phyloP scores from a whole-genome alignment of 1,140 invertebrate species.

The Pomacea maculata region DNA sequence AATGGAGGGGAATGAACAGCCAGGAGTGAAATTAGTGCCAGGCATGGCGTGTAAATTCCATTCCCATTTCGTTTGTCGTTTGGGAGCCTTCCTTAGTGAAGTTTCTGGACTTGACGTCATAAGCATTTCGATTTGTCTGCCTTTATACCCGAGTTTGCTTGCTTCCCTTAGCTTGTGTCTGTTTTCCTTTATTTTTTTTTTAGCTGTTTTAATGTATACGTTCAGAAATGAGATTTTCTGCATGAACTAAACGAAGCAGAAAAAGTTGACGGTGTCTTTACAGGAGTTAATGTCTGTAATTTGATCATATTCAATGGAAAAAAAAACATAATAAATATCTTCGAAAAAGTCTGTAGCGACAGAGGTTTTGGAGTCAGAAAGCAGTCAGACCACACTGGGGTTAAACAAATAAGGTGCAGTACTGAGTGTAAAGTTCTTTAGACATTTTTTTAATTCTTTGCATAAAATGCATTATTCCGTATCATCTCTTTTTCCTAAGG shows the following conservation, averaged over 20 bases:
- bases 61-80: slow-evolving; percentile 22
- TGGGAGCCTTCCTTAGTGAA: neutral
- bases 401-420: too few species aligned
- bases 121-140: neutral
- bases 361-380: too few species aligned
- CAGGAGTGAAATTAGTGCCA: slow-evolving; percentile 24
- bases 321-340: too few species aligned
- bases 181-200: neutral
- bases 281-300: too few species aligned
- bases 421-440: too few species aligned
- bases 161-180: neutral
- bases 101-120: slow-evolving; percentile 10
- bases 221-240: neutral
- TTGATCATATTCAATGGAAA: too few species aligned
- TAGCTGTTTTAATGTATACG: neutral
- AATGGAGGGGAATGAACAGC: slow-evolving; percentile 22
- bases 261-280: too few species aligned
- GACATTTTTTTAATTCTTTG: too few species aligned
- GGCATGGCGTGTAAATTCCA: slow-evolving; percentile 14
- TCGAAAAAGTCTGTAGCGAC: too few species aligned
- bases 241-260: neutral
- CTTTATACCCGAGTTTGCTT: neutral
- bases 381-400: too few species aligned
- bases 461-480: too few species aligned
- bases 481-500: too few species aligned